A percentile compares a stretch with the other conserved stretches of the same genome.
Evolutionary conservation across 1,140 invertebrate genomes (phyloP).

Genomic region (Drosophila tani): DNA sequence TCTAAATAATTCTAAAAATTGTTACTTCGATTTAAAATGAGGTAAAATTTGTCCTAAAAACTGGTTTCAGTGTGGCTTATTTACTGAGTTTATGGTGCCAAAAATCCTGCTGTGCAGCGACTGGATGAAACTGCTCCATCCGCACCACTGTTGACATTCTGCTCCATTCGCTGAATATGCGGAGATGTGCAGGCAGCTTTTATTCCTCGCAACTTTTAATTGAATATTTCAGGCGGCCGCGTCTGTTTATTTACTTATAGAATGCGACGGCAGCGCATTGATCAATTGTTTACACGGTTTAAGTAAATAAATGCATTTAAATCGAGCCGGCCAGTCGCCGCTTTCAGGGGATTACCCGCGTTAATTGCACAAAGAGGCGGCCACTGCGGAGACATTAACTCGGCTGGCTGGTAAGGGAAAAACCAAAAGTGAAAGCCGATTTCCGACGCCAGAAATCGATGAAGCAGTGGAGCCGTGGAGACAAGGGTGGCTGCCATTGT

Average conservation of each 20-base stretch:
- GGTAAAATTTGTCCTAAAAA: background rate
- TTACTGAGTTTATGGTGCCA: conserved; percentile 9
- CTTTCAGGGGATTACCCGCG: conserved; percentile 43
- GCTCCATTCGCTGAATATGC: conserved; percentile 54
- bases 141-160: conserved; percentile 64
- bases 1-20: too few species aligned
- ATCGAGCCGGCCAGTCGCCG: conserved; percentile 13
- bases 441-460: conserved; percentile 42
- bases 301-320: conserved; percentile 73
- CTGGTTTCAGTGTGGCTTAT: background rate
- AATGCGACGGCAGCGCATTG: conserved; percentile 32
- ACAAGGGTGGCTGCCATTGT: conserved; percentile 34
- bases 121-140: conserved; percentile 5
- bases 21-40: background rate
- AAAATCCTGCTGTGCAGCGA: conserved; percentile 14
- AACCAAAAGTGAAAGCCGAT: conserved; percentile 43
- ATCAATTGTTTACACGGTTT: conserved; percentile 76
- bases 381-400: conserved; percentile 44
- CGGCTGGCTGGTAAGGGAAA: background rate
- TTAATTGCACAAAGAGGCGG: conserved; percentile 46
- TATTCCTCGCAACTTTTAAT: conserved; percentile 65
- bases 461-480: conserved; percentile 11
- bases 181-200: conserved; percentile 22
- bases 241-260: conserved; percentile 60
- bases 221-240: conserved; percentile 67